A percentile compares a stretch with the other conserved stretches of the same genome.
phyloP scores from a whole-genome alignment of 2,797 vertebrate genomes.

The Rhynchotus rufescens region DNA sequence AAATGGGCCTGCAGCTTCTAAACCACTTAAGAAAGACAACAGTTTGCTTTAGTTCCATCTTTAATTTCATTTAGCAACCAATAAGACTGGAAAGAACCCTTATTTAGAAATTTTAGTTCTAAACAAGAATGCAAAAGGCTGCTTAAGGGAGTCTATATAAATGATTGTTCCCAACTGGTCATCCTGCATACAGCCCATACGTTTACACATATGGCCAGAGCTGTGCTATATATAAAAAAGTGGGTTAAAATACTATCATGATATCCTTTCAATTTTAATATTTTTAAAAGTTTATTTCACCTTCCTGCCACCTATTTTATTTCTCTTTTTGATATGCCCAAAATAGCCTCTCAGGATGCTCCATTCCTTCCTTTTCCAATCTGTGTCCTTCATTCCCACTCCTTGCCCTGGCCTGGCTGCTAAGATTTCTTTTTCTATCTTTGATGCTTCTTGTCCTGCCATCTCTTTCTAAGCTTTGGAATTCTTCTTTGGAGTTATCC shows the following conservation, averaged over 20 bases:
- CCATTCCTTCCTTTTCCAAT: neutral
- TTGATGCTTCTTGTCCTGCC: neutral
- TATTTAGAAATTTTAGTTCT: neutral
- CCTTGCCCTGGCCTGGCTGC: neutral
- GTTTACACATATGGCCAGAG: neutral
- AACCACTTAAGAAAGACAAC: neutral
- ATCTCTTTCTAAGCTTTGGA: slow-evolving; percentile 18
- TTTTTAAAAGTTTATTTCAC: neutral
- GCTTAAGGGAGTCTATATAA: neutral
- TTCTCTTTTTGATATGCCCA: neutral
- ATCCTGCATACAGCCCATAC: neutral
- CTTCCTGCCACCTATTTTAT: neutral
- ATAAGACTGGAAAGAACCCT: neutral
- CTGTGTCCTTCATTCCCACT: neutral
- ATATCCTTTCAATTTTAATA: neutral
- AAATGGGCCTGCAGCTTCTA: neutral
- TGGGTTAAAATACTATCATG: neutral
- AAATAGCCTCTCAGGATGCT: neutral
- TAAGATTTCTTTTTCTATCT: neutral
- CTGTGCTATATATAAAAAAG: neutral
- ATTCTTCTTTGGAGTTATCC: neutral
- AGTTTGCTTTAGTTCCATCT: neutral
- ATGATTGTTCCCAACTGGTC: accelerated
- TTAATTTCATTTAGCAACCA: neutral
- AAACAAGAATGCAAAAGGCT: neutral